A percentile compares a stretch with the other conserved stretches of the same genome.
Evolutionary conservation across 2,888 invertebrate genomes (phyloP).

Genomic region (Alentia gelatinosa): DNA sequence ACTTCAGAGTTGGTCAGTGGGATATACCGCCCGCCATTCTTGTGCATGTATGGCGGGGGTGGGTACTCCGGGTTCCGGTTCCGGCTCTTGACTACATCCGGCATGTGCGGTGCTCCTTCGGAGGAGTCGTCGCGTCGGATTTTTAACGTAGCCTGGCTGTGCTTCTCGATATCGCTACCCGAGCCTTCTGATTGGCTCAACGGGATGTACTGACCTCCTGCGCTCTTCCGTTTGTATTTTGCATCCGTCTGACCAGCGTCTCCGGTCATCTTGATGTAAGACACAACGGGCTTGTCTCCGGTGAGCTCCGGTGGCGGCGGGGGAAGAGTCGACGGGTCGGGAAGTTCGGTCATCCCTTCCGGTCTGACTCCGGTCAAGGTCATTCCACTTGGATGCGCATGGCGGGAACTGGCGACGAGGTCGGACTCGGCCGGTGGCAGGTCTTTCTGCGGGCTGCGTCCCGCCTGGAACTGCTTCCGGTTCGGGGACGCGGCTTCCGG

Average conservation of each 20-base stretch:
- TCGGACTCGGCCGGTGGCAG: constrained; percentile 43
- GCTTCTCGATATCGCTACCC: constrained; percentile 53
- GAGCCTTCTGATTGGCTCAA: constrained; percentile 58
- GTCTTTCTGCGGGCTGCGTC: constrained; percentile 48
- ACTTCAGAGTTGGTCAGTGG: constrained; percentile 36
- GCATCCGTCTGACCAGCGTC: constrained; percentile 43
- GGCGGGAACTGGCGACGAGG: constrained; percentile 53
- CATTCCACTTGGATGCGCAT: constrained; percentile 50
- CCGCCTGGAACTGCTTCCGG: not conserved
- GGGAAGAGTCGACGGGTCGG: constrained; percentile 39
- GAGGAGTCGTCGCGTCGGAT: constrained; percentile 53
- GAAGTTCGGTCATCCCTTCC: constrained; percentile 47
- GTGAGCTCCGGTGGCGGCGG: constrained; percentile 37
- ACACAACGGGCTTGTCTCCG: constrained; percentile 61
- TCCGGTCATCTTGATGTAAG: constrained; percentile 65
- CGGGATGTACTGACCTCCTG: constrained; percentile 62
- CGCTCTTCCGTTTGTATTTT: constrained; percentile 46
- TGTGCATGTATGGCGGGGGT: constrained; percentile 41
- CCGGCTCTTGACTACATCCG: constrained; percentile 59
- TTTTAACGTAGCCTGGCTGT: constrained; percentile 56
- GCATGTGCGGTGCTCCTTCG: constrained; percentile 56
- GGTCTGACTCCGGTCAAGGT: constrained; percentile 53
- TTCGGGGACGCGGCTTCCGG: constrained; percentile 26
- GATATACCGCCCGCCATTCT: constrained; percentile 39
- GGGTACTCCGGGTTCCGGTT: constrained; percentile 50